Conservation (phyloP, 1,140 invertebrate species). For the Brachionus rotundiformis region DNA sequence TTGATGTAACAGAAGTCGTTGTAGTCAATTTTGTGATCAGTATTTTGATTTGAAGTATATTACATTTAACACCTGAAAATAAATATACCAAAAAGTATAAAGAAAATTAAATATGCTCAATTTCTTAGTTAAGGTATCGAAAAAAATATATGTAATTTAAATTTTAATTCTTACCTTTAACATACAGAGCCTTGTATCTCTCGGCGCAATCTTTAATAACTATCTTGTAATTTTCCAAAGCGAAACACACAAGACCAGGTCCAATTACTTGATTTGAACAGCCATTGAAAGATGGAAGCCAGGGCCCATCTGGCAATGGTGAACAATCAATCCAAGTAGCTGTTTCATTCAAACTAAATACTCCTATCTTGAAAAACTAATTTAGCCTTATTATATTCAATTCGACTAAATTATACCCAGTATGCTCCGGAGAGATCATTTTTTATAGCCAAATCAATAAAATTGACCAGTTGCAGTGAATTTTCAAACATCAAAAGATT, state of each 20-base stretch:
- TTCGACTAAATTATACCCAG: neutral
- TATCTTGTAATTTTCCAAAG: neutral
- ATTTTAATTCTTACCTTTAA: neutral
- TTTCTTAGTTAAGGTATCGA: no score
- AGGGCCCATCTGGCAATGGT: neutral
- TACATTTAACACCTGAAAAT: neutral
- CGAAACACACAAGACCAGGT: neutral
- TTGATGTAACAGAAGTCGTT: neutral
- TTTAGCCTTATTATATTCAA: no score
- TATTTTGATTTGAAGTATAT: neutral
- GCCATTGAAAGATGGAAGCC: neutral
- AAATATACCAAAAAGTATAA: neutral
- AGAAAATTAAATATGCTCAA: no score
- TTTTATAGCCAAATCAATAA: neutral
- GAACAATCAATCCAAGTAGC: neutral
- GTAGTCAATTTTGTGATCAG: neutral
- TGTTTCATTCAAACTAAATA: neutral
- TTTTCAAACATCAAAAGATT: neutral
- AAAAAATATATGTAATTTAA: no score
- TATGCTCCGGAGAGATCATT: neutral
- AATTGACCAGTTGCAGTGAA: neutral
- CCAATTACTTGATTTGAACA: neutral
- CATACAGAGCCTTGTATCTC: neutral
- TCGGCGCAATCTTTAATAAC: neutral
- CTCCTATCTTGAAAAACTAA: neutral